These are phyloP conservation scores for Pseudomugil tenellus DNA, from an alignment of 2,797 vertebrate species.

Conservation along the genomic window DNA sequence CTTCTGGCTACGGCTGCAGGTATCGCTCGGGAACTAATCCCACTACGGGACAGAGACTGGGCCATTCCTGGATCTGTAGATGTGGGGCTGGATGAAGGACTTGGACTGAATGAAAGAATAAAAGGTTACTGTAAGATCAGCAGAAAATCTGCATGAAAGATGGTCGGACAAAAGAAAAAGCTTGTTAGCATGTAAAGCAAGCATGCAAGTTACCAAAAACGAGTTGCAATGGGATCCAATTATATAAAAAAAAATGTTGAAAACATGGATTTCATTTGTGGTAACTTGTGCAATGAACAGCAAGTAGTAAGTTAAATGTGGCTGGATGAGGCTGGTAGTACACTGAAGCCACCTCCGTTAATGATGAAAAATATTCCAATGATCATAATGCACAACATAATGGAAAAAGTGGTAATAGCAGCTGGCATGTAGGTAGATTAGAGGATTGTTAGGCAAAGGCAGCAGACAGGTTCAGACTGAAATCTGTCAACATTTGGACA, in stretches of 20 bases:
- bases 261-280: constrained; percentile 46
- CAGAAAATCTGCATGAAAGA: not conserved
- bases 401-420: constrained; percentile 34
- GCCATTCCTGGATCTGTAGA: constrained; percentile 52
- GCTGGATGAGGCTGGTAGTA: constrained; percentile 24
- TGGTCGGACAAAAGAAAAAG: not conserved
- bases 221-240: not conserved
- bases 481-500: constrained; percentile 9
- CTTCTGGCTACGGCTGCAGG: constrained; percentile 72
- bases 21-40: constrained; percentile 59
- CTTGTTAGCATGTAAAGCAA: constrained; percentile 14
- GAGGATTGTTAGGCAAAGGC: constrained; percentile 14
- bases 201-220: constrained; percentile 54
- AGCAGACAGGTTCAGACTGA: constrained; percentile 7
- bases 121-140: not conserved
- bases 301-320: constrained; percentile 27
- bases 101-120: constrained; percentile 54
- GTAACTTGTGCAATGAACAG: constrained; percentile 41
- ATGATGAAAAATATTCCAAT: constrained; percentile 25
- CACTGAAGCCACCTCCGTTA: constrained; percentile 20
- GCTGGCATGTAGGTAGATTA: constrained; percentile 31
- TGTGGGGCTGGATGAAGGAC: constrained; percentile 57
- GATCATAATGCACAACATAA: constrained; percentile 4
- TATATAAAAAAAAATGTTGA: not conserved
- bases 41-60: constrained; percentile 55